Evolutionary conservation across 2,888 invertebrate species (phyloP).

Genomic region (Drosophila quinaria): DNA sequence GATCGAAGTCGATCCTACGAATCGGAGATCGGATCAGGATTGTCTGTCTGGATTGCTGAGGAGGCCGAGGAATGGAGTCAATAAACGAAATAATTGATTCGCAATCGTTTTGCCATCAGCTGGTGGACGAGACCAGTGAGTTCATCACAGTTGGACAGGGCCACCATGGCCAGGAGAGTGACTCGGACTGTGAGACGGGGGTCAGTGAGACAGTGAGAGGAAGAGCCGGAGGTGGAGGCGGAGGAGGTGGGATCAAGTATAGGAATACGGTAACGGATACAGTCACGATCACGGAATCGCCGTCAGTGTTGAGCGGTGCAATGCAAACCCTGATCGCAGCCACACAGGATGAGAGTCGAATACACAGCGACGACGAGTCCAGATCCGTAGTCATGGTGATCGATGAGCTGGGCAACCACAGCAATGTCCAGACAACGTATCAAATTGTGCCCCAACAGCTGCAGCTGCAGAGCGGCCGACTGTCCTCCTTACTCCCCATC

Average conservation of each 20-base stretch:
- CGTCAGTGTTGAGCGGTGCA: conserved; percentile 37
- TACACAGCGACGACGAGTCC: conserved; percentile 51
- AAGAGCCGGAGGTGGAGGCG: background rate
- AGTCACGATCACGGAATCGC: conserved; percentile 71
- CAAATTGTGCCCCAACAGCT: conserved; percentile 66
- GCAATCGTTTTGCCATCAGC: conserved; percentile 87
- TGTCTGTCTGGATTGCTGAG: background rate
- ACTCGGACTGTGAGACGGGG: conserved; percentile 33
- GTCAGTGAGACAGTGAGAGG: conserved; percentile 2
- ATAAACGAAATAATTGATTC: conserved; percentile 88
- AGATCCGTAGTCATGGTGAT: conserved; percentile 84
- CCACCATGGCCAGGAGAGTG: conserved; percentile 25
- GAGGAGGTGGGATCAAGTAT: conserved; percentile 23
- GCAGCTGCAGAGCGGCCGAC: conserved; percentile 45
- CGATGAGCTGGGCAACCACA: conserved; percentile 69
- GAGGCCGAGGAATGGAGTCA: conserved; percentile 86
- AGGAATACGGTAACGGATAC: conserved; percentile 3
- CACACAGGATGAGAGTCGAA: conserved; percentile 25
- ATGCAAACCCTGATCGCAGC: conserved; percentile 45
- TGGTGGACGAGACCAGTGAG: conserved; percentile 84
- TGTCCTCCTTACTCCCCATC: conserved; percentile 49
- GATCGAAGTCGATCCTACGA: background rate
- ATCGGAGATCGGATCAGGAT: background rate
- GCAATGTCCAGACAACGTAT: conserved; percentile 64
- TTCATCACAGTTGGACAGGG: conserved; percentile 47